Evolutionary conservation across 1,140 invertebrate genomes (phyloP).

Genomic region (Drosophila funebris): DNA sequence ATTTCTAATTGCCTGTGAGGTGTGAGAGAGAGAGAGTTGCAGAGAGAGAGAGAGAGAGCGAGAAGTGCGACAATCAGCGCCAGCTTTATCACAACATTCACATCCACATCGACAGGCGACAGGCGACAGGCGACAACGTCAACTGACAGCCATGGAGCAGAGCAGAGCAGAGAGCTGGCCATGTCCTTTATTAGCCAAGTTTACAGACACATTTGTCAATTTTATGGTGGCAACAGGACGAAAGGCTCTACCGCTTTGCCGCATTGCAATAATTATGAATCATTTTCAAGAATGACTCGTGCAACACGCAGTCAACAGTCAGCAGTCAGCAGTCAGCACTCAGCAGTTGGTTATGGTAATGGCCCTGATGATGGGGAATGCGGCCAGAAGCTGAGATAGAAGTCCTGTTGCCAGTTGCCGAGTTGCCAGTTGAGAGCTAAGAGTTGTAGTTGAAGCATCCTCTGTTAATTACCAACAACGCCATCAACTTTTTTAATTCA

Average conservation of each 20-base stretch:
- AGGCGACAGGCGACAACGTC: conserved; percentile 1
- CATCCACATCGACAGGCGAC: not conserved
- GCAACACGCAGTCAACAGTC: conserved; percentile 10
- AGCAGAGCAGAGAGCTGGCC: not conserved
- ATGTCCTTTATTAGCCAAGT: conserved; percentile 77
- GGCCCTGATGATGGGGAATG: not conserved
- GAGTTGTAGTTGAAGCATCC: not conserved
- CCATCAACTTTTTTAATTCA: conserved; percentile 72
- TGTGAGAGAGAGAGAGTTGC: not conserved
- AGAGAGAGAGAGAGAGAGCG: not conserved
- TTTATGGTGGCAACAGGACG: conserved; percentile 76
- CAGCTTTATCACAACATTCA: conserved; percentile 11
- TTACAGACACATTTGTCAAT: conserved; percentile 83
- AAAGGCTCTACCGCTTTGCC: conserved; percentile 58
- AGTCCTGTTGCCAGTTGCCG: too few species aligned
- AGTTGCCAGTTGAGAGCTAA: not conserved
- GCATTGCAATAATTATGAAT: conserved; percentile 83
- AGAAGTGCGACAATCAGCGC: conserved; percentile 15
- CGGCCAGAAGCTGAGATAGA: not conserved
- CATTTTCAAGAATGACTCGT: conserved; percentile 51
- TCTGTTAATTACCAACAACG: conserved; percentile 67
- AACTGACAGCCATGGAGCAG: conserved; percentile 11
- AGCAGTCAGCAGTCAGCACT: too few species aligned
- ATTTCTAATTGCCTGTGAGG: conserved; percentile 36
- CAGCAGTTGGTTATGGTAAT: not conserved